Evolutionary conservation across 2,797 vertebrate genomes (phyloP).

Genomic region (Orestias chungarensis): DNA sequence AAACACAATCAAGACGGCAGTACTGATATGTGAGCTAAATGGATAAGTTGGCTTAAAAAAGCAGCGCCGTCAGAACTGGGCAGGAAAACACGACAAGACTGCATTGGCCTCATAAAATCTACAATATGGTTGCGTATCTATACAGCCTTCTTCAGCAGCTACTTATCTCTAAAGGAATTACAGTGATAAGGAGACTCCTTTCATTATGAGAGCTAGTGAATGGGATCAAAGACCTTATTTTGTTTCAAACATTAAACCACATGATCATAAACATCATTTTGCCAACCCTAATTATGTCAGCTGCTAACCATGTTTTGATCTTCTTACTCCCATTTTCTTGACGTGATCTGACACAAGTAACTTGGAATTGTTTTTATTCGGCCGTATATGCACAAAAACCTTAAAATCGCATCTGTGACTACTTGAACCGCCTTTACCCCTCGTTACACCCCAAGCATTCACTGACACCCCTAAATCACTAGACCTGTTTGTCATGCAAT

Average conservation of each 20-base stretch:
- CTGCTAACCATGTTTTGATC: slow-evolving; percentile 32
- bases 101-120: slow-evolving; percentile 52
- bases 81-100: slow-evolving; percentile 35
- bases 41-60: slow-evolving; percentile 59
- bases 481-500: slow-evolving; percentile 74
- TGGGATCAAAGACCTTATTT: slow-evolving; percentile 40
- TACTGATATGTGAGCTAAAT: slow-evolving; percentile 54
- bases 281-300: slow-evolving; percentile 19
- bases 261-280: slow-evolving; percentile 17
- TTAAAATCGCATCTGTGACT: slow-evolving; percentile 56
- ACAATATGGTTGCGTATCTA: slow-evolving; percentile 42
- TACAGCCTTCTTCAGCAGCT: slow-evolving; percentile 39
- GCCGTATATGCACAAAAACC: slow-evolving; percentile 22
- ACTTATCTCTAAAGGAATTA: slow-evolving; percentile 54
- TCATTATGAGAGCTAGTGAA: slow-evolving; percentile 17
- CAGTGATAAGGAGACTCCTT: slow-evolving; percentile 44
- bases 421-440: slow-evolving; percentile 45
- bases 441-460: slow-evolving; percentile 41
- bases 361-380: slow-evolving; percentile 20
- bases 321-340: slow-evolving; percentile 29
- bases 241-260: slow-evolving; percentile 38
- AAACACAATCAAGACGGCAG: slow-evolving; percentile 54
- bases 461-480: slow-evolving; percentile 59
- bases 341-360: slow-evolving; percentile 33
- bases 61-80: slow-evolving; percentile 20